phyloP scores from a whole-genome alignment of 2,797 vertebrate species.

The Otolemur crassicaudatus region DNA sequence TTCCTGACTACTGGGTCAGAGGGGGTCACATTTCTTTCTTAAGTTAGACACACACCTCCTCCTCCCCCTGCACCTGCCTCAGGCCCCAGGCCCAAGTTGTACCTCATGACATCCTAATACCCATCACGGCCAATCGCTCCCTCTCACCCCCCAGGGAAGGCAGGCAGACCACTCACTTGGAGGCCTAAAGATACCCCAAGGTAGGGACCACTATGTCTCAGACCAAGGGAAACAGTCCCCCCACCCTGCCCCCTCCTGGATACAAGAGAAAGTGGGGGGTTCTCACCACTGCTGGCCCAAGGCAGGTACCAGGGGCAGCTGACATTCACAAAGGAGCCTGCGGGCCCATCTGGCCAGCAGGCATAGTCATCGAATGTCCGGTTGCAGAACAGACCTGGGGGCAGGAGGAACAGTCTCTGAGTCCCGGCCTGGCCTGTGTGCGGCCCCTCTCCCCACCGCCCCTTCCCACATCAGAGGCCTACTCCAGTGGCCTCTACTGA shows the following conservation, averaged over 20 bases:
- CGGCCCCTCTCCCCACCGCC: no score
- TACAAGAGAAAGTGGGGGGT: neutral
- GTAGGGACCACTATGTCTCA: neutral
- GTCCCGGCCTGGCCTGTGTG: accelerated
- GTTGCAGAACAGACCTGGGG: slow-evolving; percentile 88
- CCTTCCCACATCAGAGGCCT: neutral
- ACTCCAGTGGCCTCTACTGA: neutral
- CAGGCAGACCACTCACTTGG: neutral
- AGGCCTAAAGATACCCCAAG: neutral
- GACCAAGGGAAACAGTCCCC: neutral
- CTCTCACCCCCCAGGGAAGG: neutral
- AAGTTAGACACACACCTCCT: neutral
- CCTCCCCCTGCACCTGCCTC: neutral
- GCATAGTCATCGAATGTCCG: slow-evolving; percentile 90
- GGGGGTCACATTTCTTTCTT: neutral
- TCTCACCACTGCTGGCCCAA: slow-evolving; percentile 88
- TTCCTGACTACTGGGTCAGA: neutral
- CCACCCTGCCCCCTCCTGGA: neutral
- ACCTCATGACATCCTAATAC: neutral
- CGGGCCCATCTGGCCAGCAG: slow-evolving; percentile 90
- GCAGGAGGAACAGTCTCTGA: neutral
- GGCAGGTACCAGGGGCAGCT: slow-evolving; percentile 92
- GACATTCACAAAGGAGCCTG: slow-evolving; percentile 89
- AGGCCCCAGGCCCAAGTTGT: neutral
- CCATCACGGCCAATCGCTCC: accelerated